Base-by-base conservation (phyloP, 2,888 invertebrate genomes). In the Brassicogethes aeneus region DNA sequence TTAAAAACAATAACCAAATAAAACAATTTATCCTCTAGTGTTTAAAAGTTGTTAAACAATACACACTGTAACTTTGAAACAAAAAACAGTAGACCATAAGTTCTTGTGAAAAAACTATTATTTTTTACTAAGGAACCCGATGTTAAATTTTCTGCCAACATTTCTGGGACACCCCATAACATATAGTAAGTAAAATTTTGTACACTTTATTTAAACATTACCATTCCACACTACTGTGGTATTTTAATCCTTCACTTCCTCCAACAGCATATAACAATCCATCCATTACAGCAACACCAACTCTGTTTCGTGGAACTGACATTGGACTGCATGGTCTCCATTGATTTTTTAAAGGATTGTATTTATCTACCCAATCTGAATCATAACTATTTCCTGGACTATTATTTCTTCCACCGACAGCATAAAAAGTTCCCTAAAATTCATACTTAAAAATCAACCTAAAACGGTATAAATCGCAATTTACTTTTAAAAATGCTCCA, bases 221-320 rank as follows among this genome's bases (percentile, higher is more conserved):
- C 88, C 82, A 88, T 75, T 94, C 94, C 2, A 92, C 92, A 43
- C 86, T 83, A 61, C 79, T 85, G 60, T 92, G 92, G 65, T 88
- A 90, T 55, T 83, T 84, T 2, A 82, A 77, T 14, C 87, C 89
- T 3, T 88, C 84, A 2, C 91, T 89, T 0, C 94, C 94, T 1
- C 94, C 94, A 0, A 93, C 89, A 2, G 93, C 92, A 62, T 94
- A 94, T 41, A 94, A 70, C 47, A 88, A 70, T 15, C 88, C 90
- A 59, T 94, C 93, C 81, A 94, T 87, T 7, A 92, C 91, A n/a
- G 90, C 91, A 2, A 92, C 92, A 3, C 93, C 93, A 14, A 92
- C 85, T 56, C 94, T 76, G 66, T 92, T 91, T 36, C 94, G 71
- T 0, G 92, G 85, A 34, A 85, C 82, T 8, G 87, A 82, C 92